phyloP scores from a whole-genome alignment of 2,113 vertebrate genomes.

The Syngnathoides biaculeatus region DNA sequence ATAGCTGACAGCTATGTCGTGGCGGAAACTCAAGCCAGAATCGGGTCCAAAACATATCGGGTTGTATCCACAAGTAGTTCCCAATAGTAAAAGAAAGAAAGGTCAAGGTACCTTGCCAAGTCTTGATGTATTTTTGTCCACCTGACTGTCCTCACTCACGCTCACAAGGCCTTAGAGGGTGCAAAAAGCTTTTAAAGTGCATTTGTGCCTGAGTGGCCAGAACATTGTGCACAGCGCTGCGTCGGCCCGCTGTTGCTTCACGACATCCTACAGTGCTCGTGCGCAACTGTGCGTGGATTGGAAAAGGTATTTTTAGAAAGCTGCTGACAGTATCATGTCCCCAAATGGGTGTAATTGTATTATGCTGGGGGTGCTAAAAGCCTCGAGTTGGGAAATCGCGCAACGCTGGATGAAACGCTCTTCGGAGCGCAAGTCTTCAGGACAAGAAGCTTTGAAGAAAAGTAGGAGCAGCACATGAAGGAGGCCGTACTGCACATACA shows the following conservation, averaged over 20 bases:
- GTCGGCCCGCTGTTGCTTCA: slow-evolving; percentile 18
- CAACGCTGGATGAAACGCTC: slow-evolving; percentile 40
- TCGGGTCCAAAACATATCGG: not conserved
- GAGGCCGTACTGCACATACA: slow-evolving; percentile 7
- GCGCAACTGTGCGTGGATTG: slow-evolving; percentile 25
- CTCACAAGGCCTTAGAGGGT: slow-evolving; percentile 23
- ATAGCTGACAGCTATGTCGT: not conserved
- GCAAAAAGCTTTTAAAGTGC: slow-evolving; percentile 67
- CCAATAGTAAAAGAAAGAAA: not conserved
- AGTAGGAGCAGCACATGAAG: slow-evolving; percentile 30
- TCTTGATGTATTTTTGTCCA: slow-evolving; percentile 25
- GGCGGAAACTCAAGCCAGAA: no score
- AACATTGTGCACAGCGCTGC: slow-evolving; percentile 47
- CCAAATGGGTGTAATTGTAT: slow-evolving; percentile 64
- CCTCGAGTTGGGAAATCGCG: slow-evolving; percentile 43
- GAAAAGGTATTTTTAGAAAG: slow-evolving; percentile 61
- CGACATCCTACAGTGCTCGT: slow-evolving; percentile 23
- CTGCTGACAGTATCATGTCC: slow-evolving; percentile 57
- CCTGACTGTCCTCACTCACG: slow-evolving; percentile 17
- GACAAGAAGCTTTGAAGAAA: slow-evolving; percentile 29
- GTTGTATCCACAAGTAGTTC: not conserved
- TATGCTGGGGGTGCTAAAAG: slow-evolving; percentile 65
- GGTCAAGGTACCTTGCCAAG: not conserved
- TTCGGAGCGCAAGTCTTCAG: slow-evolving; percentile 24
- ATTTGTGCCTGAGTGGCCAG: slow-evolving; percentile 62